phyloP scores from a whole-genome alignment of 2,888 invertebrate species.

The Agapostemon virescens region DNA sequence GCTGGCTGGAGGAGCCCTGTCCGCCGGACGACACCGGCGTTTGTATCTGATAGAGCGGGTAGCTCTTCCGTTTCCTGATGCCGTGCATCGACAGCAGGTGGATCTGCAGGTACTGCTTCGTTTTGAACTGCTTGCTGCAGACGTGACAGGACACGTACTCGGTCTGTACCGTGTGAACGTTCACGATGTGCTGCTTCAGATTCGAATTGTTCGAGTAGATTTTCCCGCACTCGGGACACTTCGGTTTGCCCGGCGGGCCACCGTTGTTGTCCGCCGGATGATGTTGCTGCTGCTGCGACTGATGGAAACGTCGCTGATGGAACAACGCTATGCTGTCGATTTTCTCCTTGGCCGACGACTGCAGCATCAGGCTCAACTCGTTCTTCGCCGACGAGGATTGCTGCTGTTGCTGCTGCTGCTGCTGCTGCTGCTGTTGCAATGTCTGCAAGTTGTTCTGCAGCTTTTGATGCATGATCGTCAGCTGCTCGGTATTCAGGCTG shows the following conservation, averaged over 20 bases:
- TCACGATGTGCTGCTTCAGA: conserved; percentile 86
- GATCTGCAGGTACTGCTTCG: conserved; percentile 87
- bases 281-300: conserved; percentile 61
- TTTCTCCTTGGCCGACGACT: conserved; percentile 77
- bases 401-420: conserved; percentile 60
- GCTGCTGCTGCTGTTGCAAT: conserved; percentile 59
- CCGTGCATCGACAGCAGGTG: conserved; percentile 87
- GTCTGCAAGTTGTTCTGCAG: conserved; percentile 75
- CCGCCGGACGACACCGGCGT: conserved; percentile 62
- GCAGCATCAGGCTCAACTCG: conserved; percentile 76
- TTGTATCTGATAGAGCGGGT: conserved; percentile 77
- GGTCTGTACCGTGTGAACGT: conserved; percentile 85
- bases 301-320: conserved; percentile 70
- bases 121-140: conserved; percentile 86
- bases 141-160: conserved; percentile 84
- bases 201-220: conserved; percentile 87
- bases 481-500: conserved; percentile 74
- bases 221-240: conserved; percentile 86
- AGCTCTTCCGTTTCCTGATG: conserved; percentile 83
- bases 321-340: conserved; percentile 74
- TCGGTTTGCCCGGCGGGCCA: conserved; percentile 81
- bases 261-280: conserved; percentile 59
- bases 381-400: conserved; percentile 61
- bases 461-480: conserved; percentile 79
- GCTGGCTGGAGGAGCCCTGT: conserved; percentile 47